Evolutionary conservation across 2,797 vertebrate genomes (phyloP).

Genomic region (Cryptoprocta ferox): DNA sequence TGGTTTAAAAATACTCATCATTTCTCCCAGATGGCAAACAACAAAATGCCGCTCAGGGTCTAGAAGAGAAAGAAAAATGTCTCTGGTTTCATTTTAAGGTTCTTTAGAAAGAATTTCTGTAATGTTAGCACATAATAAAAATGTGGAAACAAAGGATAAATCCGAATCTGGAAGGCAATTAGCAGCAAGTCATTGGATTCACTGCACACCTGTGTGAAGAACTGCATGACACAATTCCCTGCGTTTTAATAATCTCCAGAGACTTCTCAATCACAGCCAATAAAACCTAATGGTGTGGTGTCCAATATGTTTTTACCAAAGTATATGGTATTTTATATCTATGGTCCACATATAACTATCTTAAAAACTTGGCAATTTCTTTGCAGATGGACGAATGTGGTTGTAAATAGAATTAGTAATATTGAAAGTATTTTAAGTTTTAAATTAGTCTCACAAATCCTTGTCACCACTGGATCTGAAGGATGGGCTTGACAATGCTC

Average conservation of each 20-base stretch:
- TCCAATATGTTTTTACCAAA: neutral
- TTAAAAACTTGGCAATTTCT: neutral
- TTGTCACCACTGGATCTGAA: constrained; percentile 18
- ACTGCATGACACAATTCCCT: neutral
- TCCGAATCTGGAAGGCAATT: neutral
- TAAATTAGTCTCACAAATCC: neutral
- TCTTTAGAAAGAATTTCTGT: constrained; percentile 51
- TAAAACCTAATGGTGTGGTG: neutral
- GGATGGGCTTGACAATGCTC: neutral
- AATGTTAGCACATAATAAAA: constrained; percentile 44
- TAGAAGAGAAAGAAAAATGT: constrained; percentile 48
- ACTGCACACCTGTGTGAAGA: neutral
- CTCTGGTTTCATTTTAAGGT: constrained; percentile 21
- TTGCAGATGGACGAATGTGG: neutral
- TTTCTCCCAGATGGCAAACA: constrained; percentile 39
- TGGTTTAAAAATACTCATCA: constrained; percentile 43
- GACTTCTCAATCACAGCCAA: constrained; percentile 24
- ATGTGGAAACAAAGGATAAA: constrained; percentile 45
- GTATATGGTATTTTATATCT: neutral
- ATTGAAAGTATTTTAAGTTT: constrained; percentile 21
- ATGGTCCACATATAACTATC: neutral
- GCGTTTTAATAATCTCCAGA: constrained; percentile 27
- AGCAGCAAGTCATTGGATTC: neutral
- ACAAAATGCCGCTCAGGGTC: constrained; percentile 1
- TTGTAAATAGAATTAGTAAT: neutral